Base-by-base conservation (phyloP, 2,113 vertebrate genomes). In the Zingel zingel region DNA sequence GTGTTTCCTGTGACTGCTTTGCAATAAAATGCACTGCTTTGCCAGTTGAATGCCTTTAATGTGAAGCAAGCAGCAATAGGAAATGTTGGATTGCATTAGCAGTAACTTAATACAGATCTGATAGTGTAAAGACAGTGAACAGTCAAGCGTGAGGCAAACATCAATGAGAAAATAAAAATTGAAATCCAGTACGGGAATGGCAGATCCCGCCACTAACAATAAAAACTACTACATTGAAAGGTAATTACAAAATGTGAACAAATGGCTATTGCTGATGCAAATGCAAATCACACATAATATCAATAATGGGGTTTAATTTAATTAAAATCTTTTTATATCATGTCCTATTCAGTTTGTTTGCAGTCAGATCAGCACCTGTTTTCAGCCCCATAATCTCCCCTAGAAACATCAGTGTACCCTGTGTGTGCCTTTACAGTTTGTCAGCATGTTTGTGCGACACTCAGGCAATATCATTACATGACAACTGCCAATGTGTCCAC, bases 391-490 rank as follows among this genome's bases (percentile, higher is more conserved):
- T 23, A 63, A 63, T 59, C 48, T 45, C 45, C 23, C 25, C 56
- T 15, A 5, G 16, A 58, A 76, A 83, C 33, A 53, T 11, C n/a
- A 63, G 33, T 36, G 62, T 25, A 8, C n/a, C 5, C n/a, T 23
- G n/a, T 66, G 66, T 66, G 73, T 48, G 33, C 78, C 15, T 66
- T 10, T 63, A 27, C 62, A 39, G 14, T 50, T 21, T 79, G 78
- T 82, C 65, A 65, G 54, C 71, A 36, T 64, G 68, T 79, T 36
- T 80, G 71, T 54, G 58, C 21, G n/a, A 61, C 45, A 65, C 8
- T 89, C 75, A 74, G 83, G 91, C 93, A 93, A 92, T 94, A 94
- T 93, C 87, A 92, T 93, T 94, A 95, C 94, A 95, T 94, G 93
- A 94, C 93, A 95, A 94, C 90, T 94, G 93, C 86, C 94, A 88